phyloP scores from a whole-genome alignment of 2,797 vertebrate species.

The Euphonia xanthogaster region DNA sequence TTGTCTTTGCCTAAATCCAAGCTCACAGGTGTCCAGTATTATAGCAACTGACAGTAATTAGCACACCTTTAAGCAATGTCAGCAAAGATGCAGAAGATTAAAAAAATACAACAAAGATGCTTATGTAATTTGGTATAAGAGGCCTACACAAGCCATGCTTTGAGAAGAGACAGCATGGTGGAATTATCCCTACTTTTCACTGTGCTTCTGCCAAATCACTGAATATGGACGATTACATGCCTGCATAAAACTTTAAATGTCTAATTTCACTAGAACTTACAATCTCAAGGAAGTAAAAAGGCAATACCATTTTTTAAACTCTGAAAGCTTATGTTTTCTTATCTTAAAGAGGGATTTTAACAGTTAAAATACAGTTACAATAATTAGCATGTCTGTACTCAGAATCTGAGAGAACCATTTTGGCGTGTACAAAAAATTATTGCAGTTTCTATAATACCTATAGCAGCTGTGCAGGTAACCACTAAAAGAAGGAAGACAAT shows the following conservation, averaged over 20 bases:
- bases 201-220: background rate
- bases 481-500: background rate
- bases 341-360: background rate
- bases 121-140: background rate
- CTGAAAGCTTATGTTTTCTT: background rate
- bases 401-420: background rate
- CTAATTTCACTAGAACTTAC: background rate
- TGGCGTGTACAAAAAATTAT: background rate
- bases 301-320: background rate
- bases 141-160: background rate
- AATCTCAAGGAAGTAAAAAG: background rate
- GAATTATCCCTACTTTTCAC: background rate
- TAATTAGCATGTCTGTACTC: background rate
- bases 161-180: background rate
- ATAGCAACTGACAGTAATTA: background rate
- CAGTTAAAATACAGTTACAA: background rate
- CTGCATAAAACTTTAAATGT: background rate
- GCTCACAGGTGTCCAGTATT: background rate
- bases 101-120: background rate
- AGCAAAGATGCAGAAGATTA: background rate
- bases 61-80: background rate
- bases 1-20: background rate
- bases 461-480: background rate
- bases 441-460: background rate
- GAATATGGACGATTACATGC: background rate